Evolutionary conservation across 2,888 invertebrate species (phyloP).

Genomic region (Volucella bombylans): DNA sequence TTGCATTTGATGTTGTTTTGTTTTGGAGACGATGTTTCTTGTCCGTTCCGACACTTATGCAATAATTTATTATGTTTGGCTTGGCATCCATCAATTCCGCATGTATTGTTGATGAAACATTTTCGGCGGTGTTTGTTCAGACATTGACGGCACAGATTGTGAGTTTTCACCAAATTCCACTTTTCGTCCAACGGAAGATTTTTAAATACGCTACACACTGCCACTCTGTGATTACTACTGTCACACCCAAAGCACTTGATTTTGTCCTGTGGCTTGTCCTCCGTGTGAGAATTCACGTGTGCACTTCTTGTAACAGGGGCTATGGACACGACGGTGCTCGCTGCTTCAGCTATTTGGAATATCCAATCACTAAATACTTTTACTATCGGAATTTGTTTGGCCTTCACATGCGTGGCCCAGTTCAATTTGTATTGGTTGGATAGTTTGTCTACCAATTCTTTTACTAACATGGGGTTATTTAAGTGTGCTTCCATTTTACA

Average conservation of each 20-base stretch:
- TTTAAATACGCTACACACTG: constrained; percentile 44
- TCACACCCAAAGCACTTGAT: constrained; percentile 22
- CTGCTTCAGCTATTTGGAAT: constrained; percentile 43
- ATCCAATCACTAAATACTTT: constrained; percentile 52
- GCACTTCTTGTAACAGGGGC: constrained; percentile 8
- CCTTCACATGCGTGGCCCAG: constrained; percentile 53
- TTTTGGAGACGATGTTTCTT: constrained; percentile 6
- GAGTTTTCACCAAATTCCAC: constrained; percentile 47
- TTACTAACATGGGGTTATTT: constrained; percentile 53
- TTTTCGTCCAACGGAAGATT: constrained; percentile 25
- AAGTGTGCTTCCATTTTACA: constrained; percentile 39
- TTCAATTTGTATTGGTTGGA: constrained; percentile 37
- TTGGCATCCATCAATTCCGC: constrained; percentile 41
- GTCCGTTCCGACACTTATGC: constrained; percentile 17
- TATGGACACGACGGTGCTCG: constrained; percentile 44
- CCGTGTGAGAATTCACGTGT: constrained; percentile 26
- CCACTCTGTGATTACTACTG: constrained; percentile 29
- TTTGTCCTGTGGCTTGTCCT: not conserved
- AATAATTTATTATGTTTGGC: constrained; percentile 43
- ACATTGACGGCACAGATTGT: constrained; percentile 60
- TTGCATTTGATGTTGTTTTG: constrained; percentile 11
- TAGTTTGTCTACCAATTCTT: constrained; percentile 49
- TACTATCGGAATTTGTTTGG: constrained; percentile 26
- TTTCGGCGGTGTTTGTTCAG: constrained; percentile 46
- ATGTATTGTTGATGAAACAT: constrained; percentile 15